Evolutionary conservation across 2,888 invertebrate genomes (phyloP).

Genomic region (Strigamia transsilvanica): DNA sequence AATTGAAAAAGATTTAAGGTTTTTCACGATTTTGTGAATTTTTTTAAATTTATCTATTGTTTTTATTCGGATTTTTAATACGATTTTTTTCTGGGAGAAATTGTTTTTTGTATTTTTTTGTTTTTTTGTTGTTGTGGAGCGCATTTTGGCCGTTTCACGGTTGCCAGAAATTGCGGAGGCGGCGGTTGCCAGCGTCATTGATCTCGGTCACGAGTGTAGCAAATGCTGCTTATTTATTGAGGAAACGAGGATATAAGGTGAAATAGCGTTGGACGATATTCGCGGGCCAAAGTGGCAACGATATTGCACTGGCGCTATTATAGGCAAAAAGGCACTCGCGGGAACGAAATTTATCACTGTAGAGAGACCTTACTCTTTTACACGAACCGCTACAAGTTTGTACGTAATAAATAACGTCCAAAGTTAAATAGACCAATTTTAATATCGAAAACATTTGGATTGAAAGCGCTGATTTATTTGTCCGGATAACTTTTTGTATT

Average conservation of each 20-base stretch:
- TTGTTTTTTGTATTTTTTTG: background rate
- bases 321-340: constrained; percentile 46
- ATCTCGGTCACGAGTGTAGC: constrained; percentile 38
- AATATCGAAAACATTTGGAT: background rate
- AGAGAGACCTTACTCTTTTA: constrained; percentile 19
- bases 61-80: background rate
- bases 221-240: constrained; percentile 46
- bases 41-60: background rate
- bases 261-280: constrained; percentile 43
- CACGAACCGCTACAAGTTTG: constrained; percentile 24
- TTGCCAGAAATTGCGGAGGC: background rate
- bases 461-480: background rate
- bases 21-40: background rate
- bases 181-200: constrained; percentile 22
- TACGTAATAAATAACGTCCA: background rate
- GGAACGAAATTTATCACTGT: constrained; percentile 37
- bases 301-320: constrained; percentile 19
- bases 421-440: constrained; percentile 6
- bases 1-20: background rate
- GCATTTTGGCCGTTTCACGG: constrained; percentile 20
- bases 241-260: constrained; percentile 43
- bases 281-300: constrained; percentile 45
- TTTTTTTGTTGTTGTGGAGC: background rate
- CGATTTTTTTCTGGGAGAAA: background rate
- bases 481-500: background rate